Evolutionary conservation across 2,113 vertebrate genomes (phyloP), one percentile per base, ranked within the genome.

Genomic region (Pseudopodoces humilis): DNA sequence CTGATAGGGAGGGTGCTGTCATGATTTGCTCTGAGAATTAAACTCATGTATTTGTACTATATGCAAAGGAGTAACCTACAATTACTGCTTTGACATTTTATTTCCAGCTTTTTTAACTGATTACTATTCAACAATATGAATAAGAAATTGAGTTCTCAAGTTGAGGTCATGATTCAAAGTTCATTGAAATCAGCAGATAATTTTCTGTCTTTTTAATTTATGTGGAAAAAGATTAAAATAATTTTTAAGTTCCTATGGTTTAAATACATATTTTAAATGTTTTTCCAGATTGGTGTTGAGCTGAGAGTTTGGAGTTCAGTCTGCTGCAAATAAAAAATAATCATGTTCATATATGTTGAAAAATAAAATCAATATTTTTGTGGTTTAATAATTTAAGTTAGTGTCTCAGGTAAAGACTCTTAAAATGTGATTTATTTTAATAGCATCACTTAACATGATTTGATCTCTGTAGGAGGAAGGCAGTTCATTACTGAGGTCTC

Each of bases 371-470:
- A 1, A 8, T 52, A 15, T 56, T 89, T 92, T 91, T 72, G 16
- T 67, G 19, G 2, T 24, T 77, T 80, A 28, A 39, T 76, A n/a
- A 65, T 78, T 86, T 91, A 79, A 90, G 30, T 79, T 65, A 62
- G 10, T 30, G 16, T 74, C 31, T 69, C 63, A 86, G 62, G 77
- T 84, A 84, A 86, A 72, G 53, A 78, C 28, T 69, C 70, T 69
- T 78, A 71, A 91, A 69, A 94, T 21, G 25, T 89, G 68, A 92
- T 86, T 90, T 90, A 86, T 95, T 96, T 94, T 92, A 92, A 83
- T 68, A 90, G 19, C 76, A 69, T 72, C 62, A 75, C 85, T 97
- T 92, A 90, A 92, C 62, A 50, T 92, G 80, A 93, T 95, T 96
- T 95, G 90, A 59, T 93, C 83, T 83, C 88, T 88, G 52, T 86